phyloP scores from a whole-genome alignment of 2,888 invertebrate species.

The Ceratothoa steindachneri region DNA sequence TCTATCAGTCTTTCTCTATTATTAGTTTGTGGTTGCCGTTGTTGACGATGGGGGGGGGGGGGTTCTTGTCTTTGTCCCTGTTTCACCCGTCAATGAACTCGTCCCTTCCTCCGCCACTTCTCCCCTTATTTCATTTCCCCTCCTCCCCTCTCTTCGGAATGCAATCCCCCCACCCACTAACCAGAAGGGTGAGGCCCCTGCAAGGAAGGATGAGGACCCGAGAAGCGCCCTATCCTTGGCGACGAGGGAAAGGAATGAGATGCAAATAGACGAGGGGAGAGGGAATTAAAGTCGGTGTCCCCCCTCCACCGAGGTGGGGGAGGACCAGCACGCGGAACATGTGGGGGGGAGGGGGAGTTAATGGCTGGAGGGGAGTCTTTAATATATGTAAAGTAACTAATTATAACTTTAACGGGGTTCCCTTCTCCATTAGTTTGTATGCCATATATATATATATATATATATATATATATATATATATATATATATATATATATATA shows the following conservation, averaged over 20 bases:
- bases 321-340: no score
- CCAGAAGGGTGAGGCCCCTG: no score
- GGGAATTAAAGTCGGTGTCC: no score
- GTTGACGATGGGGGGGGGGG: neutral
- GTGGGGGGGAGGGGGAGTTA: neutral
- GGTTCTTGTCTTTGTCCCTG: neutral
- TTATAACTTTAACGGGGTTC: neutral
- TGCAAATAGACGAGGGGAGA: no score
- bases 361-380: neutral
- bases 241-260: no score
- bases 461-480: conserved; percentile 21
- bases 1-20: neutral
- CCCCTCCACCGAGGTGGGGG: no score
- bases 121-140: neutral
- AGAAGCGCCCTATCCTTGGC: no score
- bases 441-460: conserved; percentile 11
- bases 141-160: conserved; percentile 4
- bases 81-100: neutral
- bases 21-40: neutral
- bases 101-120: neutral
- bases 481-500: no score
- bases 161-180: neutral
- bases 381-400: conserved; percentile 19
- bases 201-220: no score
- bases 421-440: neutral